Percentiles rank a stretch among this genome's conserved stretches.
phyloP scores from a whole-genome alignment of 2,797 vertebrate genomes.

The Oophaga sylvatica region DNA sequence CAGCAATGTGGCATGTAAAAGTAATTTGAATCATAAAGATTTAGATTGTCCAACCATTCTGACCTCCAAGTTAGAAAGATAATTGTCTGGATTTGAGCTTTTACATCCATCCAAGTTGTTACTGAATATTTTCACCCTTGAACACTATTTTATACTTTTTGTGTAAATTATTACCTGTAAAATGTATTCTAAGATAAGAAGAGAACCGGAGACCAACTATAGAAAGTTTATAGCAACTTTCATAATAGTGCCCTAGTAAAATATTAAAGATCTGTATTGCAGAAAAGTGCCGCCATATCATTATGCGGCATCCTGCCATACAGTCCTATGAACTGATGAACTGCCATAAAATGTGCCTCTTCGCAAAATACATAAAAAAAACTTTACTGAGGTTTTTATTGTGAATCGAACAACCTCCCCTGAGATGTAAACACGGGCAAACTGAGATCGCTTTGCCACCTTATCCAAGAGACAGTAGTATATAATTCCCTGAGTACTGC shows the following conservation, averaged over 20 bases:
- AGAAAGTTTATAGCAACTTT: neutral
- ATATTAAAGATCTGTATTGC: neutral
- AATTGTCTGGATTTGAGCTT: no score
- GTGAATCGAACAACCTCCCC: neutral
- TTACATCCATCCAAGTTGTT: no score
- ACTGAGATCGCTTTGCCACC: neutral
- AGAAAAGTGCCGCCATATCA: neutral
- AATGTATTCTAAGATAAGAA: neutral
- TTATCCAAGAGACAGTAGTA: neutral
- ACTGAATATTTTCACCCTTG: no score
- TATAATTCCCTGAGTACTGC: neutral
- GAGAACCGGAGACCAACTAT: neutral
- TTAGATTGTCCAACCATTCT: no score
- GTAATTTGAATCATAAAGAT: no score
- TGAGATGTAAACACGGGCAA: neutral
- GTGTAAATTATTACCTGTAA: no score
- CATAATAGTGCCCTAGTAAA: neutral
- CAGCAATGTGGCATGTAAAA: no score
- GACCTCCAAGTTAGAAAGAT: no score
- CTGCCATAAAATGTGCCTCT: neutral
- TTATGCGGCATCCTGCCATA: neutral
- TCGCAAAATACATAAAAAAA: neutral
- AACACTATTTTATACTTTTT: no score
- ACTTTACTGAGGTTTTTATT: neutral
- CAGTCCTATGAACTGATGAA: neutral